Evolutionary conservation across 2,113 vertebrate species (phyloP).

Genomic region (Genyomyrus donnyi): DNA sequence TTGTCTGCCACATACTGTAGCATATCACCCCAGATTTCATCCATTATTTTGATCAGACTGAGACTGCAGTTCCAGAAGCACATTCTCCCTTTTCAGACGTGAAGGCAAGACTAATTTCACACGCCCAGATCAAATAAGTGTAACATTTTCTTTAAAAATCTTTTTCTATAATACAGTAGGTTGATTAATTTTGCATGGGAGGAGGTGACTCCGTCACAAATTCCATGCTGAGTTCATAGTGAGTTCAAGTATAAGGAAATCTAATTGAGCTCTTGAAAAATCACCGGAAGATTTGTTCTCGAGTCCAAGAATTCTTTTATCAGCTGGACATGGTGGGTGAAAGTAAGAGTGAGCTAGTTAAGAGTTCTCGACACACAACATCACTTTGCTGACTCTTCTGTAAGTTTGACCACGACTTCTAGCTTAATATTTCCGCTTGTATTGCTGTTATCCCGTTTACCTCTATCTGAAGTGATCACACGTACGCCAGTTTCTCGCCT

Average conservation of each 20-base stretch:
- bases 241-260: neutral
- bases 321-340: neutral
- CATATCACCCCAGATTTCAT: neutral
- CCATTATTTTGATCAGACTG: neutral
- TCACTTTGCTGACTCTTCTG: neutral
- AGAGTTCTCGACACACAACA: neutral
- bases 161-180: neutral
- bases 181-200: neutral
- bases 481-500: neutral
- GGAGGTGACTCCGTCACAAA: neutral
- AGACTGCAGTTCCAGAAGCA: neutral
- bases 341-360: neutral
- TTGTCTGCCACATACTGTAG: neutral
- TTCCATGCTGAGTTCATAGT: constrained; percentile 3
- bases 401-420: neutral
- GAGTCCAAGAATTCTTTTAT: neutral
- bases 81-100: neutral
- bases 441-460: neutral
- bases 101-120: neutral
- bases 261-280: neutral
- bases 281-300: neutral
- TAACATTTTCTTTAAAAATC: neutral
- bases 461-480: neutral
- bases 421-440: neutral
- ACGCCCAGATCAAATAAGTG: neutral